Evolutionary conservation across 2,113 vertebrate genomes (phyloP), one percentile per base, ranked within the genome.

Genomic region (Microcebus jonahi): DNA sequence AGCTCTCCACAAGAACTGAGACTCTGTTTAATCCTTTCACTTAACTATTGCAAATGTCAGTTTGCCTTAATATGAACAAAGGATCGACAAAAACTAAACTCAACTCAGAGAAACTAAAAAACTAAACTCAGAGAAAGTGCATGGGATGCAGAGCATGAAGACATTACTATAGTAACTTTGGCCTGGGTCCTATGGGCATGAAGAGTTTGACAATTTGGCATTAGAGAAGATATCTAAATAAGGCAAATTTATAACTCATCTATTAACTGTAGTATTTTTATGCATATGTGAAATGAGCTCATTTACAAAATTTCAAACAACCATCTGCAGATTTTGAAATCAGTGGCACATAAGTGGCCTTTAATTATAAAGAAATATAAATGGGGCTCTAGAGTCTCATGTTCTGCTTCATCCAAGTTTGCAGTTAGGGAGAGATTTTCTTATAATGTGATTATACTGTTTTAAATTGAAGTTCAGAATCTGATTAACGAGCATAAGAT

Each of bases 401-500:
- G 0, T 90, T 76, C 75, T 25, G 0, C 91, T 53, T 48, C 73
- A 76, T 48, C 68, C n/a, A 29, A 31, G 59, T 39, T 91, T 96
- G 6, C 20, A 73, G 42, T 79, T 53, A 90, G 29, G 71, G 76
- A 90, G 48, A 42, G 96, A 59, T 94, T 93, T 85, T 88, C 63
- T 81, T 96, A 79, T 81, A 96, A 93, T 87, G 57, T 91, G 53
- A 34, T 17, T 95, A 57, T 75, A 92, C 53, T 79, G 15, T 97
- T 96, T 93, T 68, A 97, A 70, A 73, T 79, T 96, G 95, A 96
- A 70, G 75, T 76, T 96, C 95, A 86, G n/a, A 75, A 77, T 97
- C 95, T 93, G 92, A 79, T 77, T 95, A 53, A 94, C 83, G n/a
- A 95, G 67, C 61, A 36, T 42, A 77, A 84, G 63, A 94, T 94